Conservation (phyloP, 1,140 invertebrate genomes). For the Trachymyrmex cornetzi region DNA sequence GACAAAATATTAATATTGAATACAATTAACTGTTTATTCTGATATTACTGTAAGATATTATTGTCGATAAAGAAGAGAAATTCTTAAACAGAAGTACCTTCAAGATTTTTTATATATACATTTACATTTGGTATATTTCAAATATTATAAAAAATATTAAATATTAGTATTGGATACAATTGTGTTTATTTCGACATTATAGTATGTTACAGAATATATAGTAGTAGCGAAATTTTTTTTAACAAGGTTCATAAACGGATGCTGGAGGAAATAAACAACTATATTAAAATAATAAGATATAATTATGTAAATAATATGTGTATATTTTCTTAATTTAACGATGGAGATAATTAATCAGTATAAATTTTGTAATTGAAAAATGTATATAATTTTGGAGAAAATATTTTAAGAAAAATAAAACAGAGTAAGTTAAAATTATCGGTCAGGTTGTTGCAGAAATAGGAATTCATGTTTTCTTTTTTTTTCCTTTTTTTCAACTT, state of each 20-base stretch:
- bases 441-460: background rate
- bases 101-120: no score
- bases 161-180: background rate
- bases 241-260: background rate
- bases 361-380: background rate
- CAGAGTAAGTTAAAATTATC: background rate
- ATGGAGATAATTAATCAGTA: background rate
- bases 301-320: background rate
- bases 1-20: no score
- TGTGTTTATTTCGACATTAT: background rate
- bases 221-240: background rate
- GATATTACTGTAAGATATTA: no score
- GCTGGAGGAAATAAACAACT: background rate
- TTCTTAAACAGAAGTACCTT: no score
- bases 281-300: background rate
- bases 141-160: background rate
- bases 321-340: background rate
- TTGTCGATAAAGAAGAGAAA: no score
- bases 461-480: background rate
- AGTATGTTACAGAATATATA: constrained; percentile 12
- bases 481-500: constrained; percentile 4
- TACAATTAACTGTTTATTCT: no score
- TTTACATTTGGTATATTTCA: background rate
- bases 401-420: background rate
- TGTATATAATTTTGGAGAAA: background rate